phyloP scores from a whole-genome alignment of 2,888 invertebrate species.

The Dynastes tityus region DNA sequence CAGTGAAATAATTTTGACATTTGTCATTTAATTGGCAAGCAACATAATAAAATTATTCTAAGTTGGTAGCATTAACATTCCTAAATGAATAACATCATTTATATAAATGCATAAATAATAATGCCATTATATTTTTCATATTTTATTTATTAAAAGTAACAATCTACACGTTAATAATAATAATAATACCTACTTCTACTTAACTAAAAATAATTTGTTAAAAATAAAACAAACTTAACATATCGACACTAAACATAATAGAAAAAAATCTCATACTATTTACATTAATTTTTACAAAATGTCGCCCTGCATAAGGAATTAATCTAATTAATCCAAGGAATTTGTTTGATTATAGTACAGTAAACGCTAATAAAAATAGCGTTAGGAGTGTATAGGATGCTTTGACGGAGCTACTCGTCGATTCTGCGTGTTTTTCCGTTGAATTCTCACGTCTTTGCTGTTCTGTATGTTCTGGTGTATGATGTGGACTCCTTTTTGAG shows the following conservation, averaged over 20 bases:
- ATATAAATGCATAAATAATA: not conserved
- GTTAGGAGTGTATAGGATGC: not conserved
- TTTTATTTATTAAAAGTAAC: slow-evolving; percentile 18
- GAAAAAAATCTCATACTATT: slow-evolving; percentile 14
- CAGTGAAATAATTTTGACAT: no score
- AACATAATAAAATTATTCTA: no score
- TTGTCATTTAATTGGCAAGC: no score
- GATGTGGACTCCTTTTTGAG: slow-evolving; percentile 64
- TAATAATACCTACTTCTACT: not conserved
- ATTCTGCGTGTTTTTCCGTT: not conserved
- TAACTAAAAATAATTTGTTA: slow-evolving; percentile 12
- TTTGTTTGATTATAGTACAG: slow-evolving; percentile 2
- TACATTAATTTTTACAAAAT: slow-evolving; percentile 36
- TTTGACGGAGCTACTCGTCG: not conserved
- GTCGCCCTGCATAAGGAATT: slow-evolving; percentile 17
- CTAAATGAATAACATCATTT: not conserved
- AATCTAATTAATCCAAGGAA: slow-evolving; percentile 3
- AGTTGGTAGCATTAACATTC: no score
- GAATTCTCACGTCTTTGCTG: slow-evolving; percentile 52
- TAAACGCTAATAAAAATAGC: slow-evolving; percentile 8
- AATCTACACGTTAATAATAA: not conserved
- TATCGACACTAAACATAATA: not conserved
- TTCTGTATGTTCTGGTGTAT: slow-evolving; percentile 61
- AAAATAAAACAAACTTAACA: slow-evolving; percentile 28
- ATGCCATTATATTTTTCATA: slow-evolving; percentile 2